A percentile compares a stretch with the other conserved stretches of the same genome.
phyloP scores from a whole-genome alignment of 2,113 vertebrate species.

The Hystrix cristata region DNA sequence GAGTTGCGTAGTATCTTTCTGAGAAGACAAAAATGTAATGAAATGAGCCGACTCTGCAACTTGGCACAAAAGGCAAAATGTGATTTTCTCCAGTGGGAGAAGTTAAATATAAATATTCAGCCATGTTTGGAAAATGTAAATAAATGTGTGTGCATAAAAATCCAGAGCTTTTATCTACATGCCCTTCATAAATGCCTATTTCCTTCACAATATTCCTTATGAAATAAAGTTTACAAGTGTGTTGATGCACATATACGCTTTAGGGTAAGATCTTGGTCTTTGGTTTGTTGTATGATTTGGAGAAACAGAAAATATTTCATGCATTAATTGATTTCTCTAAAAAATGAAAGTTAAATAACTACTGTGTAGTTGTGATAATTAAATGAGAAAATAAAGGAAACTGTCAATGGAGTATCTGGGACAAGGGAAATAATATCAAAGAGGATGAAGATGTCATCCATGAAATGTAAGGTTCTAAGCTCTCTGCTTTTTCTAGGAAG shows the following conservation, averaged over 20 bases:
- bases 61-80: slow-evolving; percentile 63
- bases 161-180: background rate
- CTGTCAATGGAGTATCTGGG: background rate
- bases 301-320: background rate
- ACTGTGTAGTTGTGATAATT: background rate
- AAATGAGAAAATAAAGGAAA: background rate
- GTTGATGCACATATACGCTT: slow-evolving; percentile 2
- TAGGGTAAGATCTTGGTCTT: background rate
- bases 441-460: background rate
- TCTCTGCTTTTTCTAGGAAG: background rate
- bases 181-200: background rate
- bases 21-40: slow-evolving; percentile 74
- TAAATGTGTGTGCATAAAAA: slow-evolving; percentile 51
- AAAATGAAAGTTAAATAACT: background rate
- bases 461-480: background rate
- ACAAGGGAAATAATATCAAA: background rate
- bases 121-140: slow-evolving; percentile 74
- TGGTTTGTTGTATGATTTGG: background rate
- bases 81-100: slow-evolving; percentile 59
- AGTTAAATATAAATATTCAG: slow-evolving; percentile 76
- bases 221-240: background rate
- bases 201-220: background rate
- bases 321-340: background rate
- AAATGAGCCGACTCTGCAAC: slow-evolving; percentile 73
- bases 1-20: slow-evolving; percentile 66